These are phyloP conservation scores for Diacarnus erythraeanus DNA, from an alignment of 37 sponge, comb jelly and placozoan genomes.

Conservation along the genomic window DNA sequence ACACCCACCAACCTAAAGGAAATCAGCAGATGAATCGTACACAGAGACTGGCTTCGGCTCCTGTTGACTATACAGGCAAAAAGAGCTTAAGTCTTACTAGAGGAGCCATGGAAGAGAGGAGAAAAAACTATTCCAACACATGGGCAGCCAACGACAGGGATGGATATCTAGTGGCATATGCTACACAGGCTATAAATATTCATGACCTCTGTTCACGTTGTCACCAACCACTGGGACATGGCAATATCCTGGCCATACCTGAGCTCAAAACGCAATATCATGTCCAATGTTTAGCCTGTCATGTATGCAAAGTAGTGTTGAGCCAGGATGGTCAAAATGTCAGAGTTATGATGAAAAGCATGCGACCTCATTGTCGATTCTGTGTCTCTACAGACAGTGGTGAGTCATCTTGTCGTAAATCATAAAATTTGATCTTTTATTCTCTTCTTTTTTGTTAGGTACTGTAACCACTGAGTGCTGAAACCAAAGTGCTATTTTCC, in stretches of 20 bases:
- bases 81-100: not conserved
- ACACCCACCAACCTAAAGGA: not conserved
- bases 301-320: conserved; percentile 49
- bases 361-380: conserved; percentile 45
- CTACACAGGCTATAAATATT: not conserved
- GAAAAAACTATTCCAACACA: not conserved
- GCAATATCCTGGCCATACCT: conserved; percentile 53
- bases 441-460: not conserved
- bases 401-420: too few species aligned
- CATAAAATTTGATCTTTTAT: not conserved
- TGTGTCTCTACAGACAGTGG: conserved; percentile 55
- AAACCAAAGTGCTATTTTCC: too few species aligned
- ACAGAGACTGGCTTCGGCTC: not conserved
- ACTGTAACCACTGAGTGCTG: not conserved
- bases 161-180: conserved; percentile 12
- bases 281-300: conserved; percentile 56
- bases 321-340: conserved; percentile 8
- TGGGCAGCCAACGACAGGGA: not conserved
- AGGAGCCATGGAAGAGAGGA: not conserved
- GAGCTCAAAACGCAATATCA: conserved; percentile 45
- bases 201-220: conserved; percentile 49
- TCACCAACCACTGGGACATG: conserved; percentile 36
- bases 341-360: conserved; percentile 27
- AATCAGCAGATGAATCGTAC: not conserved
- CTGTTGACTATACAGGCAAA: not conserved